phyloP scores from a whole-genome alignment of 2,888 invertebrate genomes.

The Augiades crinisus region DNA sequence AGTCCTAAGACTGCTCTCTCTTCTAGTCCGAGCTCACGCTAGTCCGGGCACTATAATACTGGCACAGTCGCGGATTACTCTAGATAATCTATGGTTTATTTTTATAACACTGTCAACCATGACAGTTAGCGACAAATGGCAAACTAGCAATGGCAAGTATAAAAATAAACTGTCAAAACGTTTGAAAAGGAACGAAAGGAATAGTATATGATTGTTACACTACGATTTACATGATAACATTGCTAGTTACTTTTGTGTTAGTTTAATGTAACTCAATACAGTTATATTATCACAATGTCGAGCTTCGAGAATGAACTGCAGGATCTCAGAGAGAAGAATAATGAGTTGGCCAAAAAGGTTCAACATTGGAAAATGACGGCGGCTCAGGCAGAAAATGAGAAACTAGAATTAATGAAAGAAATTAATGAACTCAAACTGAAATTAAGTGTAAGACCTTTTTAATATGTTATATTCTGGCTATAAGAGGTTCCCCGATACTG shows the following conservation, averaged over 20 bases:
- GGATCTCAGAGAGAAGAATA: constrained; percentile 61
- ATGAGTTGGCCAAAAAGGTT: constrained; percentile 61
- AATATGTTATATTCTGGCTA: too few species aligned
- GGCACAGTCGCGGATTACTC: too few species aligned
- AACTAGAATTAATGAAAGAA: constrained; percentile 65
- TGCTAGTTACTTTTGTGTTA: too few species aligned
- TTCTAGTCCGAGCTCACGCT: too few species aligned
- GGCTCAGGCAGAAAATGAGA: constrained; percentile 62
- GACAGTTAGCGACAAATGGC: neutral
- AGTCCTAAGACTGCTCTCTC: too few species aligned
- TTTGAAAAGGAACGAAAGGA: constrained; percentile 24
- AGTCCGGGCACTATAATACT: too few species aligned
- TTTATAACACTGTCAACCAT: too few species aligned
- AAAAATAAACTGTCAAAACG: constrained; percentile 13
- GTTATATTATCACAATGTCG: constrained; percentile 40
- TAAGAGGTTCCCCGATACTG: too few species aligned
- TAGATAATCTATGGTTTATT: too few species aligned
- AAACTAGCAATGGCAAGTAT: constrained; percentile 13
- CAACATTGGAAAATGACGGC: constrained; percentile 69
- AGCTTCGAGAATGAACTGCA: constrained; percentile 57
- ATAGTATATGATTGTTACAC: neutral
- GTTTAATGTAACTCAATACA: neutral
- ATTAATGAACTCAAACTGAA: constrained; percentile 64
- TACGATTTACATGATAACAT: neutral
- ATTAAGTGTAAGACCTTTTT: constrained; percentile 69